phyloP scores from a whole-genome alignment of 2,797 vertebrate species.

The Linurgus olivaceus region DNA sequence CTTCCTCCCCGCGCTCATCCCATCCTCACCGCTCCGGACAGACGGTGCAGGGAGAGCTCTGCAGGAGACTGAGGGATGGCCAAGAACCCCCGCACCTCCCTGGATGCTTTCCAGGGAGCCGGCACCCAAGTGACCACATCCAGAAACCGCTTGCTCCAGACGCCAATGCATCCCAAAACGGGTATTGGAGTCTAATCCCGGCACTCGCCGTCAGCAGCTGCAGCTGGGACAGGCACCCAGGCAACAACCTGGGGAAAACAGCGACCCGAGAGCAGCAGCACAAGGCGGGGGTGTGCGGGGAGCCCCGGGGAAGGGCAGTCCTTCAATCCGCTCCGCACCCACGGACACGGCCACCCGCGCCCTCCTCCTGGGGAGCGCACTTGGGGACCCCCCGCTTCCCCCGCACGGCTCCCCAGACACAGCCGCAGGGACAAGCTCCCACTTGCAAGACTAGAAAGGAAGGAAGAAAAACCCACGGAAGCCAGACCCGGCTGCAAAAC shows the following conservation, averaged over 20 bases:
- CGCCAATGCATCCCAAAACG: accelerated
- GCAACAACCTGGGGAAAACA: neutral
- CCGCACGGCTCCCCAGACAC: neutral
- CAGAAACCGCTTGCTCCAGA: neutral
- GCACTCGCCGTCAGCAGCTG: neutral
- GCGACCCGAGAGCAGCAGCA: neutral
- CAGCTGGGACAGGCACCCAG: neutral
- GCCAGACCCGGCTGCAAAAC: neutral
- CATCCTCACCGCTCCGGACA: neutral
- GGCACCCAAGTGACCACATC: neutral
- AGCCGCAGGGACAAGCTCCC: neutral
- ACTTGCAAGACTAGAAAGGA: neutral
- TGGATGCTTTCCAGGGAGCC: neutral
- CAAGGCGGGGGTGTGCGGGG: neutral
- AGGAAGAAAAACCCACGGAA: neutral
- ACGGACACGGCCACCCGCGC: neutral
- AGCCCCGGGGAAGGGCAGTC: neutral
- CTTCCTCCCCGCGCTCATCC: neutral
- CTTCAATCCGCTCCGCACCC: neutral
- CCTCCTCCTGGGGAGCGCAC: neutral
- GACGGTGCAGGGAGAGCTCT: neutral
- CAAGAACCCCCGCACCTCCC: neutral
- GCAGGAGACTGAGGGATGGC: neutral
- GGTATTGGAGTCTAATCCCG: accelerated
- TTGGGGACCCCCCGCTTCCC: neutral